phyloP scores from a whole-genome alignment of 2,113 vertebrate genomes.

The Silurus meridionalis region DNA sequence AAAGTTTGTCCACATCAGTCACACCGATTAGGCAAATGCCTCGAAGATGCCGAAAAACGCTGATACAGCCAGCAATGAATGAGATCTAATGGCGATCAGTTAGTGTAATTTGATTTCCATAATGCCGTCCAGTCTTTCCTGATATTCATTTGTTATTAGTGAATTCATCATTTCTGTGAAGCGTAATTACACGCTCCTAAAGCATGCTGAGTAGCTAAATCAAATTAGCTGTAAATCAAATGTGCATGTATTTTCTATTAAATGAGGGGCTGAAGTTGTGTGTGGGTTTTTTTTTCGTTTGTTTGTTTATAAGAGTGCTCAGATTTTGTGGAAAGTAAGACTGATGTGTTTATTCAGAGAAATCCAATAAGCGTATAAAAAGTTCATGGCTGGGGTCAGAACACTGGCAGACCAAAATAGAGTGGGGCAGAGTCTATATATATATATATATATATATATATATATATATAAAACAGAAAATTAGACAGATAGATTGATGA shows the following conservation, averaged over 20 bases:
- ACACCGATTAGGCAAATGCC: neutral
- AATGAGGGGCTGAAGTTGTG: slow-evolving; percentile 1
- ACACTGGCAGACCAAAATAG: neutral
- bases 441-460: too few relatives aligned
- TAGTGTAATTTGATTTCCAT: slow-evolving; percentile 26
- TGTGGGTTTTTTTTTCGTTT: too few relatives aligned
- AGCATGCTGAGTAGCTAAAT: neutral
- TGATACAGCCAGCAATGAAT: slow-evolving; percentile 6
- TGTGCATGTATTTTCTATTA: neutral
- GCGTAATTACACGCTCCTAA: neutral
- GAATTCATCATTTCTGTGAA: neutral
- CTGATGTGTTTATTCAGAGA: neutral
- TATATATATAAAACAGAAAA: too few relatives aligned
- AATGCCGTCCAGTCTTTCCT: neutral
- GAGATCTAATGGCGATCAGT: slow-evolving; percentile 13
- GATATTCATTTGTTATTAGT: neutral
- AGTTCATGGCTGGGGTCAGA: neutral
- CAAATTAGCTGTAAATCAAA: neutral
- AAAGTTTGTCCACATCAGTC: neutral
- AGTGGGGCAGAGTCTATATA: neutral
- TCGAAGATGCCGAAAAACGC: neutral
- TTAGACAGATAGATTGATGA: neutral
- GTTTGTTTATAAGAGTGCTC: neutral
- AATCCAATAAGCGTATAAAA: neutral
- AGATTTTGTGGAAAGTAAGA: neutral